These are phyloP conservation scores for Diplosoma virens DNA, from an alignment of 23 tunicate genomes.

Conservation along the genomic window DNA sequence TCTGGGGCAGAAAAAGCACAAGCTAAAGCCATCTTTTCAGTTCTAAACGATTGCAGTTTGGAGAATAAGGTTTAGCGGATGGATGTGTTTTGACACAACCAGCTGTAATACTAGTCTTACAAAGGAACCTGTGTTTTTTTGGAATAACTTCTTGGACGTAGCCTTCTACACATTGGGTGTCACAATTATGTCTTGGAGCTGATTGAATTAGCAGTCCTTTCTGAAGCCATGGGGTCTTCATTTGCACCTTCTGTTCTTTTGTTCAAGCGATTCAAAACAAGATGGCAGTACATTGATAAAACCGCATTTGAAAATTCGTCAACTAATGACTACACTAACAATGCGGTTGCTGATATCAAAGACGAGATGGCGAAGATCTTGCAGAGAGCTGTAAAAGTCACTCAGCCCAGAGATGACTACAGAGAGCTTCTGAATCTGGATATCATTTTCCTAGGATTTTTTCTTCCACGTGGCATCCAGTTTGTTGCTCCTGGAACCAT, in stretches of 20 bases:
- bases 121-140: not conserved
- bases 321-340: conserved; percentile 17
- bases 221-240: conserved; percentile 32
- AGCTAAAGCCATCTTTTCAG: conserved; percentile 6
- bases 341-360: not conserved
- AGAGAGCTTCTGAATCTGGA: not conserved
- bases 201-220: conserved; percentile 9
- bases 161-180: conserved; percentile 5
- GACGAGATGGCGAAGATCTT: conserved; percentile 10
- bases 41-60: not conserved
- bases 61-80: not conserved
- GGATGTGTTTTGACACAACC: conserved; percentile 20
- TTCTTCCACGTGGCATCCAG: conserved; percentile 3
- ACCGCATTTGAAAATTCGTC: conserved; percentile 13
- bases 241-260: not conserved
- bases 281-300: conserved; percentile 11
- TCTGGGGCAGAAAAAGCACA: not conserved
- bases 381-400: conserved; percentile 3
- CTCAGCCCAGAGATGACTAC: conserved; percentile 15
- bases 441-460: not conserved
- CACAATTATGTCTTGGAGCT: conserved; percentile 30
- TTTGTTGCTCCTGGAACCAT: conserved; percentile 8
- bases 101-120: conserved; percentile 12
- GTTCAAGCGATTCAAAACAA: conserved; percentile 24
- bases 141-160: conserved; percentile 8